Percentiles rank a stretch among this genome's conserved stretches.
Evolutionary conservation across 2,113 vertebrate genomes (phyloP).

Genomic region (Neoarius graeffei): DNA sequence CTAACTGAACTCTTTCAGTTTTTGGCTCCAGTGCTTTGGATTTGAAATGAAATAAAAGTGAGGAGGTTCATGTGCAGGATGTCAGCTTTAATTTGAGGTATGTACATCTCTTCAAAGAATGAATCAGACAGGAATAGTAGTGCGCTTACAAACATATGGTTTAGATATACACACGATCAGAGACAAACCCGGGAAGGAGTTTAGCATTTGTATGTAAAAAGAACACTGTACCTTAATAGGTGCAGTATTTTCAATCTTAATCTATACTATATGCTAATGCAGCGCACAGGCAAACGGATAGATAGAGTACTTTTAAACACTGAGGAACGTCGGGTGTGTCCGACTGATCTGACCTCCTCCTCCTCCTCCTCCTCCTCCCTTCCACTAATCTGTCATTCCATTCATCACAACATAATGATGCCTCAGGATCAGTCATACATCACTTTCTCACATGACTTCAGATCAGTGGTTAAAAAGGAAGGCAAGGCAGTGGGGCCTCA

Average conservation of each 20-base stretch:
- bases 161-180: background rate
- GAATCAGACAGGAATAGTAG: background rate
- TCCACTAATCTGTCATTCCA: background rate
- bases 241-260: constrained; percentile 30
- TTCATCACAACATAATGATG: background rate
- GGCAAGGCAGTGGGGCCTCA: constrained; percentile 39
- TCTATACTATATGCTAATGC: constrained; percentile 11
- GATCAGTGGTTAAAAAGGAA: constrained; percentile 10
- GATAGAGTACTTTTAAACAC: constrained; percentile 28
- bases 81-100: constrained; percentile 12
- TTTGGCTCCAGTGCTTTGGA: background rate
- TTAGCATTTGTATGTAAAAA: constrained; percentile 32
- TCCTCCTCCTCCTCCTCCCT: background rate
- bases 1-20: background rate
- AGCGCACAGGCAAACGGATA: constrained; percentile 16
- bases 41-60: background rate
- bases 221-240: constrained; percentile 38
- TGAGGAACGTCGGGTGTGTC: constrained; percentile 14
- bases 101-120: constrained; percentile 3
- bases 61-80: background rate
- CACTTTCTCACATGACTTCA: background rate
- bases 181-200: background rate
- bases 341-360: background rate
- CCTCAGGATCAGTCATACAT: background rate
- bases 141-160: background rate